Conservation (phyloP, 2,888 invertebrate genomes). For the Tinea trinotella region DNA sequence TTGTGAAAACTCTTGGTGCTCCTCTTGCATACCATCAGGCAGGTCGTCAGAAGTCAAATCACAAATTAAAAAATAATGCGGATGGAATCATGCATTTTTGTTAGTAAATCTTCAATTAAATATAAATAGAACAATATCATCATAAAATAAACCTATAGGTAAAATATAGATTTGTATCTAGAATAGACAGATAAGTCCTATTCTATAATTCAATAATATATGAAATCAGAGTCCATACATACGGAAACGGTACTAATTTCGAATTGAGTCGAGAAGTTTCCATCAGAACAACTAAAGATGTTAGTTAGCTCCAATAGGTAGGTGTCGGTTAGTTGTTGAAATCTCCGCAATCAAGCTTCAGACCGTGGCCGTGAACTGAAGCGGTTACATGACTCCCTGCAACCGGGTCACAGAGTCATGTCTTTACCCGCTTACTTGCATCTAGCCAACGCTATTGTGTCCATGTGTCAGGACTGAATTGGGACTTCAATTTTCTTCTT, state of each 20-base stretch:
- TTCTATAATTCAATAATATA: background rate
- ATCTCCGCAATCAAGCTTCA: constrained; percentile 48
- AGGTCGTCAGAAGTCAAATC: too few relatives aligned
- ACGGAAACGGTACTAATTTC: constrained; percentile 1
- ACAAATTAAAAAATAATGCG: too few relatives aligned
- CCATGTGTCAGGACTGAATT: background rate
- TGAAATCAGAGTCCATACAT: background rate
- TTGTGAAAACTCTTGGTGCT: too few relatives aligned
- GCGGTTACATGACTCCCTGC: constrained; percentile 19
- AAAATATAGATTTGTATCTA: too few relatives aligned
- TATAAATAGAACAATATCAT: too few relatives aligned
- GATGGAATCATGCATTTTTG: too few relatives aligned
- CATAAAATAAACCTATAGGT: background rate
- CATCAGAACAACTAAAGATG: constrained; percentile 7
- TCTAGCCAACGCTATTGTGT: background rate
- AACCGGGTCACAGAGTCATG: constrained; percentile 8
- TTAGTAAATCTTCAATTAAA: too few relatives aligned
- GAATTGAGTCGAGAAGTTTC: constrained; percentile 5
- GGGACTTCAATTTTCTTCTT: background rate
- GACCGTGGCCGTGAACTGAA: constrained; percentile 41
- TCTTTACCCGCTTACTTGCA: constrained; percentile 2
- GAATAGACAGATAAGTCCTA: too few relatives aligned
- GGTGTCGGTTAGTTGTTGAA: constrained; percentile 20
- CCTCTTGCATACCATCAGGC: too few relatives aligned
- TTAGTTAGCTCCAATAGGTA: background rate